Evolutionary conservation across 2,113 vertebrate genomes (phyloP), one percentile per base, ranked within the genome.

Genomic region (Xiphophorus maculatus): DNA sequence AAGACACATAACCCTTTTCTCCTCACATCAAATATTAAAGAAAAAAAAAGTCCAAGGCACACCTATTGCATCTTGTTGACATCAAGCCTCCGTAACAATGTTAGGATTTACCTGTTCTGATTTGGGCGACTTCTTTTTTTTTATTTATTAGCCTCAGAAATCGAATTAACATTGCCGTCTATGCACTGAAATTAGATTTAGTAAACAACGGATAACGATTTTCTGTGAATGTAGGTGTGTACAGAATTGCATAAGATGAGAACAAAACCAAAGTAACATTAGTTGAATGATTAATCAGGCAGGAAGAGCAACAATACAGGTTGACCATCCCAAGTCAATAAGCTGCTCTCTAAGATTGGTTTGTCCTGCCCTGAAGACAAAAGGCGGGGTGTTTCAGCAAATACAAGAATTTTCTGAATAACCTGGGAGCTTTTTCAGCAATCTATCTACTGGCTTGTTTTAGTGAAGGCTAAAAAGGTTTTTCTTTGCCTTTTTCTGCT

Each of bases 351-450:
- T 12, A 37, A 25, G 67, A 69, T 25, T 22, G 11, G 28, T 19
- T 69, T 6, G 67, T 11, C 11, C 68, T n/a, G 10, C 48, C 40
- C 48, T 42, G 7, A 22, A 60, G 30, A 33, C 10, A n/a, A 25
- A 30, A 25, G 48, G 30, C 15, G 48, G 5, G 6, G 30, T 51
- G 8, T 70, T 51, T 35, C 42, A 68, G 29, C 25, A 75, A 58
- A 58, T 58, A 3, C 51, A 58, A 62, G 33, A 70, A 62, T 44
- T 73, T 68, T 71, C 0, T 67, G 7, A 64, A 30, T 74, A 30
- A 69, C 37, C 0, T 10, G 22, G 69, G 7, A 17, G 30, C 0
- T 0, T 40, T 81, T n/a, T 40, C 15, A 58, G 51, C 51, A 58
- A 58, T 58, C 25, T 58, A 1, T 9, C 25, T 10, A 25, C 9